Base-by-base conservation (phyloP, 2,113 vertebrate species). In the Brachyhypopomus occidentalis region DNA sequence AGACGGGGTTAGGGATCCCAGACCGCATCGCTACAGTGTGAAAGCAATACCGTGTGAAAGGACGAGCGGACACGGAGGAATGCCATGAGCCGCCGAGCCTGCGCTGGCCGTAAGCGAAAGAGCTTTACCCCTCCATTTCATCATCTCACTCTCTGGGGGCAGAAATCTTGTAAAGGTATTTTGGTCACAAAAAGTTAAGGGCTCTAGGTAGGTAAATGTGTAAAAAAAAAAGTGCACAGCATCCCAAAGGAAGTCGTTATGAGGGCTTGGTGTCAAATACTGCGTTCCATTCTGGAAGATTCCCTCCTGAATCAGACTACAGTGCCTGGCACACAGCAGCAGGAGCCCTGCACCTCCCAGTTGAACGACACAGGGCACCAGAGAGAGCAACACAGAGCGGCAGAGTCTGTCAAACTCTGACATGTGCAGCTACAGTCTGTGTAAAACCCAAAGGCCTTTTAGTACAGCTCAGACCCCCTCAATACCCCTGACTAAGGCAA, bases 201-300 rank as follows among this genome's bases (percentile, higher is more conserved):
- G 62, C 86, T 83, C 75, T 64, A 36, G 75, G 81, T 71, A 77
- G 69, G 84, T 86, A 86, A 89, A 79, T 73, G 78, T 81, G 86
- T 60, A 34, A 4, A 30, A 30, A 4, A 30, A 30, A 30, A 30
- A 78, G 64, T 55, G 41, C 11, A 81, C 56, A 79, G 2, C 9
- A 60, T 87, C 88, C 87, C 89, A 75, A 77, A 81, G 84, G 89
- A 88, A 84, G 83, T 87, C 73, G 86, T 90, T 90, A 89, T 88
- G 84, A 86, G 79, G 64, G 85, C 73, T 80, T 77, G 84, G 77
- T 81, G 86, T 81, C 75, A 20, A 85, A 87, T 90, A 88, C 72
- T 85, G 63, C 64, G 27, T 75, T 86, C 71, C 84, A 83, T 83
- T 90, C 82, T 83, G 41, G 72, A 77, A 89, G 86, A 86, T 83